phyloP scores from a whole-genome alignment of 2,797 vertebrate genomes.

The Hafferia zeledoni region DNA sequence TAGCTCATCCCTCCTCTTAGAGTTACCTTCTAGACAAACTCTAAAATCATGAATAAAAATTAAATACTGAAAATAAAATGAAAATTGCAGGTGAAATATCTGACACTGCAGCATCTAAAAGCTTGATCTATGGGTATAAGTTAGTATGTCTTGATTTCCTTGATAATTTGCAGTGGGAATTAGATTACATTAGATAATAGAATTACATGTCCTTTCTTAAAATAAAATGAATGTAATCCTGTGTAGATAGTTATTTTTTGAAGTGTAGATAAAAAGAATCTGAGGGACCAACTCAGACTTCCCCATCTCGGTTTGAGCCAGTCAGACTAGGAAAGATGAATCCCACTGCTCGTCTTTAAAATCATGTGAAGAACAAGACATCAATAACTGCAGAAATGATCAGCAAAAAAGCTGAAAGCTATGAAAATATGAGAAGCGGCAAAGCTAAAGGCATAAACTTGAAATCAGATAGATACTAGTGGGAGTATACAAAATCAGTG shows the following conservation, averaged over 20 bases:
- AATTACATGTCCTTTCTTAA: not conserved
- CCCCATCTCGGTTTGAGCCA: not conserved
- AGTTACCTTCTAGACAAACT: not conserved
- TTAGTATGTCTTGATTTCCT: not conserved
- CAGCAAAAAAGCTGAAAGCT: not conserved
- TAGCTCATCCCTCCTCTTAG: not conserved
- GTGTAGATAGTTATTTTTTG: not conserved
- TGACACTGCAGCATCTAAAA: not conserved
- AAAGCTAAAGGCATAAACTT: not conserved
- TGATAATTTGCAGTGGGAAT: not conserved
- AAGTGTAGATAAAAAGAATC: not conserved
- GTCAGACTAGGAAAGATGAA: not conserved
- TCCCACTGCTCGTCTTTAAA: not conserved
- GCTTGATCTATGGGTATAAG: not conserved
- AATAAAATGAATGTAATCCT: not conserved
- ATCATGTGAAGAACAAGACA: not conserved
- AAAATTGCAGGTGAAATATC: not conserved
- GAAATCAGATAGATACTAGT: not conserved
- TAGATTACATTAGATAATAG: not conserved
- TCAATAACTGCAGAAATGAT: not conserved
- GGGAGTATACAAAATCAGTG: not conserved
- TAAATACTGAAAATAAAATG: not conserved
- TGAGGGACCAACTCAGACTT: not conserved
- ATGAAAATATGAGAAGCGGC: not conserved
- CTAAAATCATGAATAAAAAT: not conserved